Conservation (phyloP, 2,113 vertebrate genomes). For the Clupea harengus region DNA sequence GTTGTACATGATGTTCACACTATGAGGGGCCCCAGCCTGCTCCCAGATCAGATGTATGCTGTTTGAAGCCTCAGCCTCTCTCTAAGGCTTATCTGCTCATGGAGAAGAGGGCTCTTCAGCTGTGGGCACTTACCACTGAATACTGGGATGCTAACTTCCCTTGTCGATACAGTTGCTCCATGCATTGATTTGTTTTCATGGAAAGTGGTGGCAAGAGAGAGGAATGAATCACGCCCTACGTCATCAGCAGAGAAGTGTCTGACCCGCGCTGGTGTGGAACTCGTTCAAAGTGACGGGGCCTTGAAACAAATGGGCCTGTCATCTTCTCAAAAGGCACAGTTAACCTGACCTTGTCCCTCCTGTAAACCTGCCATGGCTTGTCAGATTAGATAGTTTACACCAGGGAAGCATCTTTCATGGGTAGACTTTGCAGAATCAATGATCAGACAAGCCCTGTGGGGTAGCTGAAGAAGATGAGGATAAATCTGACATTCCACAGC, state of each 20-base stretch:
- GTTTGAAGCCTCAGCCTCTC: neutral
- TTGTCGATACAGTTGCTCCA: slow-evolving; percentile 30
- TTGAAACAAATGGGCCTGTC: slow-evolving; percentile 27
- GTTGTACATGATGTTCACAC: neutral
- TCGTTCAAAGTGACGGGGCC: neutral
- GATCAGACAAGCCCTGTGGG: neutral
- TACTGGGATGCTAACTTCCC: slow-evolving; percentile 17
- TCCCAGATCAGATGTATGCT: neutral
- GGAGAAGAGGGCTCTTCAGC: neutral
- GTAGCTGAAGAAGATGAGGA: neutral
- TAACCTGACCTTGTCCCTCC: slow-evolving; percentile 9
- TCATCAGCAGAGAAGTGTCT: slow-evolving; percentile 7
- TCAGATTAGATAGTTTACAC: slow-evolving; percentile 5
- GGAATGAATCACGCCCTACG: slow-evolving; percentile 27
- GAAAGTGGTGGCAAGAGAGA: slow-evolving; percentile 24
- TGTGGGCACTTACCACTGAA: neutral
- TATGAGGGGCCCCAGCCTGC: neutral
- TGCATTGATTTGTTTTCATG: slow-evolving; percentile 37
- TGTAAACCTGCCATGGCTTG: slow-evolving; percentile 5
- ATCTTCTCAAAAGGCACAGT: slow-evolving; percentile 7
- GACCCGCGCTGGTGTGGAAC: neutral
- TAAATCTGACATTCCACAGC: neutral
- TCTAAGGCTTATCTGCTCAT: neutral
- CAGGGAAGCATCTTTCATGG: neutral
- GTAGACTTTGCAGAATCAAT: neutral